Base-by-base conservation (phyloP, 2,113 vertebrate genomes). In the Chloebia gouldiae region DNA sequence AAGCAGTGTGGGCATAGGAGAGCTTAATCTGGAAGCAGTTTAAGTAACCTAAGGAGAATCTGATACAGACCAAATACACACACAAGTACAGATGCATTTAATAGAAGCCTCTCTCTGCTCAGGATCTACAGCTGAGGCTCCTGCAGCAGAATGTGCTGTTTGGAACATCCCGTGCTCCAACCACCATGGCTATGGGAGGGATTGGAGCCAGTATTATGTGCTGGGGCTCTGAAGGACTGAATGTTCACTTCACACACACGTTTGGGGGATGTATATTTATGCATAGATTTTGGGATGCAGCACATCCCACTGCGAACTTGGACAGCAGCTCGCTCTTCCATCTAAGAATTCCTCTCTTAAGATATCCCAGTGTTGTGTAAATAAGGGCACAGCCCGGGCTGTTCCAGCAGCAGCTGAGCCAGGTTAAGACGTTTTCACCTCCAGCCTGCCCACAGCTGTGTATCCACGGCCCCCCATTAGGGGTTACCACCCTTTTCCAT, bases 121-220 rank as follows among this genome's bases (percentile, higher is more conserved):
- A 1, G 83, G 92, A 85, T 93, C 95, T 96, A 97, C 94, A 96
- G 92, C 96, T 83, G 93, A 96, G 87, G 31, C 54, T 95, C 85
- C 93, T 79, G 93, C 96, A 97, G 94, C 95, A 96, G 79, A 96
- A 93, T 95, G 93, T 93, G 91, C 93, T 84, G 42, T 64, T 93
- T 82, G 93, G 97, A 97, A 97, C 96, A 97, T 37, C 64, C 84
- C 80, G 97, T 97, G 90, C 95, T 97, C 95, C 95, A 89, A 81
- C 95, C 92, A 76, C 72, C 49, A 92, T 95, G 96, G 97, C 95
- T 83, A 77, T 15, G 19, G 87, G 79, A 95, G 86, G 93, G 91
- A 91, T 3, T 7, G 1, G 76, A 96, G 96, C 97, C 97, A 97
- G 94, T 23, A 12, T 63, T 77, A 65, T 95, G 96, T 96, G 86